Evolutionary conservation across 2,888 invertebrate genomes (phyloP), one percentile per base, ranked within the genome.

Genomic region (Anagyrus pseudococci): DNA sequence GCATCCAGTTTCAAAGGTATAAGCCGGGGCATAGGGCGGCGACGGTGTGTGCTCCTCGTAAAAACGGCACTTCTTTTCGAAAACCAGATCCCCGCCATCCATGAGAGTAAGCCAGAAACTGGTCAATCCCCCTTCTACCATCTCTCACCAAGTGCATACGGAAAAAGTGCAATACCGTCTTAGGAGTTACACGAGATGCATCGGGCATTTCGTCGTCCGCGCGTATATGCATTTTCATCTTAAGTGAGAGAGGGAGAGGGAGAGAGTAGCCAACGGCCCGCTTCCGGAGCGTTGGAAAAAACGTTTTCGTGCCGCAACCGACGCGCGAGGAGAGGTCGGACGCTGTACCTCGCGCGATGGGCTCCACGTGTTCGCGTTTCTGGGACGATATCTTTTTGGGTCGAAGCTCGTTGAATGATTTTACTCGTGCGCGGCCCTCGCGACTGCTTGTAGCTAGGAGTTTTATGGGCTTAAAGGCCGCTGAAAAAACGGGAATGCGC

Each of bases 21-120:
- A 19, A 20, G 29, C 33, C 33, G n/a, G n/a, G n/a, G n/a, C n/a
- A n/a, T n/a, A n/a, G n/a, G n/a, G n/a, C n/a, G n/a, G n/a, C n/a
- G n/a, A 10, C 29, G 10, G 29, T 10, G 10, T 2, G 13, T 37
- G 4, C 23, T 17, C 15, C 3, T 13, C 3, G 33, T 59, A 64
- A 60, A 64, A 64, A 61, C 48, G 60, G 44, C 52, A 25, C 20
- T 61, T 64, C 64, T 58, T 61, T 64, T 64, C 55, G 50, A 58
- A 50, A 65, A 65, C 61, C 61, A 58, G 61, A 56, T 59, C 40
- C 23, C 50, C 37, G 20, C 22, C n/a, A 7, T 26, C 2, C 22
- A n/a, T 25, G 7, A 20, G 52, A 40, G 52, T 43, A 57, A 57
- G 53, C 43, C 54, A 53, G 58, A 58, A n/a, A 60, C 64, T 60